Base-by-base conservation (phyloP, 2,888 invertebrate genomes). In the Microchrysa polita region DNA sequence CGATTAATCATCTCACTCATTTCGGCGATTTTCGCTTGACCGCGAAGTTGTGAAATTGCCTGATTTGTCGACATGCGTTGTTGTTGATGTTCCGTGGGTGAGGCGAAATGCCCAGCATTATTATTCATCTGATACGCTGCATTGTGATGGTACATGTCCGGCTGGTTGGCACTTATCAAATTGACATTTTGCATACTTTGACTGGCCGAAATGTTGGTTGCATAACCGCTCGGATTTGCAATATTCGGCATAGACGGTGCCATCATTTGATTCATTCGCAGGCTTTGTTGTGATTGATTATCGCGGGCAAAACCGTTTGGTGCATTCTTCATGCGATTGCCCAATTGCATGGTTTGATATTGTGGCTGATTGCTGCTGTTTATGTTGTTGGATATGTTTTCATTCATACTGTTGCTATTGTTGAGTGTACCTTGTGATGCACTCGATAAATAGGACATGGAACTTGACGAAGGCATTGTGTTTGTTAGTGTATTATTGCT, bases 1-100 rank as follows among this genome's bases (percentile, higher is more conserved):
- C 92, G 84, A 75, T 91, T 84, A 10, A 93, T 90, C 81, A 94
- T 93, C 80, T 95, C 93, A 2, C 92, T 90, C 92, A 94, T 93
- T 83, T 94, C 94, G 4, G 90, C 90, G 74, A 93, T 86, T 81
- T 93, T 91, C 0, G 91, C 91, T 57, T 88, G 85, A 1, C 89
- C 88, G 27, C 80, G 84, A 0, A 82, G n/a, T 5, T 74, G 74
- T 16, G 74, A 52, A 57, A 78, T 81, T 61, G 76, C 79, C 77
- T 40, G 80, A 78, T 69, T 73, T 78, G 82, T 79, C 53, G 81
- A 77, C 20, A 81, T 77, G 20, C 55, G 34, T 79, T 78, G 53
- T 34, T 34, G 27, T 7, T 65, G 60, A 59, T 80, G 78, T 73
- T 83, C 78, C 67, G 34, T 40, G 57, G 73, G 34, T 22, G 59